phyloP scores from a whole-genome alignment of 2,797 vertebrate species.

The Glyptemys insculpta region DNA sequence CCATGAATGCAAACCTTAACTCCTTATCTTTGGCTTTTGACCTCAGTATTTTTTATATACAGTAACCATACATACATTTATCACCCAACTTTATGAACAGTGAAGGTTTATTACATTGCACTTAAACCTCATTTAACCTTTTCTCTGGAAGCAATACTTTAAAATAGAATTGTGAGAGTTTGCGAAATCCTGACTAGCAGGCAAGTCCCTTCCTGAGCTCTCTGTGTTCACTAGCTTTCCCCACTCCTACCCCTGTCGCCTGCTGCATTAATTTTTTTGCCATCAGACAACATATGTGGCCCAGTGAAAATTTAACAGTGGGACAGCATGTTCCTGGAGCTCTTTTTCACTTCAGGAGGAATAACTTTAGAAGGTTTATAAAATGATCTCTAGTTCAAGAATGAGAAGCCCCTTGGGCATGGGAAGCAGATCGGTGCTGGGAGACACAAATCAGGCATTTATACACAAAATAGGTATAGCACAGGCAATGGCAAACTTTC shows the following conservation, averaged over 20 bases:
- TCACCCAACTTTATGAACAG: conserved; percentile 81
- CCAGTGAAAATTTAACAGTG: neutral
- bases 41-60: conserved; percentile 68
- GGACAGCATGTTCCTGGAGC: neutral
- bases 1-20: conserved; percentile 50
- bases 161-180: conserved; percentile 61
- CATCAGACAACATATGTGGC: neutral
- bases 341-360: neutral
- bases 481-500: neutral
- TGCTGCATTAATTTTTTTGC: neutral
- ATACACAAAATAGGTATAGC: neutral
- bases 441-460: neutral
- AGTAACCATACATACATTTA: conserved; percentile 78
- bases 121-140: conserved; percentile 84
- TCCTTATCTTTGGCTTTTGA: conserved; percentile 70
- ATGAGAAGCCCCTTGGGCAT: neutral
- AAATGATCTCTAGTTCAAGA: neutral
- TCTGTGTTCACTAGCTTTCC: neutral
- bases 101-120: conserved; percentile 81
- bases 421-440: neutral
- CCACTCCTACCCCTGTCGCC: neutral
- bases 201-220: rapidly evolving
- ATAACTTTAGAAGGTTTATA: neutral
- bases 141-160: conserved; percentile 74
- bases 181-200: conserved; percentile 5